Evolutionary conservation across 1,140 invertebrate species (phyloP).

Genomic region (Kradibia gibbosae): DNA sequence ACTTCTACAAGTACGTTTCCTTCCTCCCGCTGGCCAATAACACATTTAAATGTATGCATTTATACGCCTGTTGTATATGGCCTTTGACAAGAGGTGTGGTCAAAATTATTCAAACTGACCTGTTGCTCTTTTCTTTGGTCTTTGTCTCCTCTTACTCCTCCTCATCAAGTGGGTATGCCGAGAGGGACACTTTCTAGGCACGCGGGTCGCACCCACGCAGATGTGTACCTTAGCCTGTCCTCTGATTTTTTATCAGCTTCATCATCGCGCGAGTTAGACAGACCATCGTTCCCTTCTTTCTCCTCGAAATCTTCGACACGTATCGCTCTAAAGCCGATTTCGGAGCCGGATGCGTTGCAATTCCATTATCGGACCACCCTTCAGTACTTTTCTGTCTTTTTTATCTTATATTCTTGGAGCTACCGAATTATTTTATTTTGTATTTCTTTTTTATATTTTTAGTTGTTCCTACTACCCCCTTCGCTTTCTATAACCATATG

Average conservation of each 20-base stretch:
- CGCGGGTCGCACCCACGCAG: constrained; percentile 69
- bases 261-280: not conserved
- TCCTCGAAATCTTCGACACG: constrained; percentile 26
- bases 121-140: constrained; percentile 65
- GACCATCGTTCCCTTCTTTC: not conserved
- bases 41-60: constrained; percentile 74
- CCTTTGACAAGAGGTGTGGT: constrained; percentile 72
- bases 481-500: not conserved
- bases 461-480: not conserved
- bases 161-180: constrained; percentile 12
- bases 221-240: constrained; percentile 30
- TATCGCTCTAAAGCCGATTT: constrained; percentile 44
- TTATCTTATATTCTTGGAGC: not conserved
- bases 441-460: not conserved
- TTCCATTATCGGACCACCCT: constrained; percentile 36
- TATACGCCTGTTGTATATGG: constrained; percentile 63
- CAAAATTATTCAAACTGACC: constrained; percentile 75
- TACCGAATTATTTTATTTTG: constrained; percentile 30
- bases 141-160: not conserved
- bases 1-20: constrained; percentile 59
- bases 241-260: constrained; percentile 14
- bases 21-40: not conserved
- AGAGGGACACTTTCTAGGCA: constrained; percentile 70
- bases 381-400: not conserved
- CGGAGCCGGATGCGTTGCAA: constrained; percentile 43